These are phyloP conservation scores for Anaspis maculata DNA, from an alignment of 2,888 invertebrate genomes.

Conservation along the genomic window DNA sequence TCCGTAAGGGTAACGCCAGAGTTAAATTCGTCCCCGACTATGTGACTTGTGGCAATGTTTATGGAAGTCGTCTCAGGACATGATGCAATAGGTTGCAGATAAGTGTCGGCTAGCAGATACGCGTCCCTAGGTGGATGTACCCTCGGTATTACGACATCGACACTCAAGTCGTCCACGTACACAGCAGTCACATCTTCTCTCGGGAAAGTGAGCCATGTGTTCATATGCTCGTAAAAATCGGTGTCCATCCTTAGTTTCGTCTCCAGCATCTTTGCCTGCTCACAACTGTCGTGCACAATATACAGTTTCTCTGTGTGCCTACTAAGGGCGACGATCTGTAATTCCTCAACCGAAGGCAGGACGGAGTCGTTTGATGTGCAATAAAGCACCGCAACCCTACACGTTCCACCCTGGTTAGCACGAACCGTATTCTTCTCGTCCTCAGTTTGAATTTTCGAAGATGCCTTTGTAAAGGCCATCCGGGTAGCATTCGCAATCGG, in stretches of 20 bases:
- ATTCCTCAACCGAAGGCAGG: neutral
- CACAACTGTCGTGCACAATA: neutral
- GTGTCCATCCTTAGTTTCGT: neutral
- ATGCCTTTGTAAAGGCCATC: slow-evolving; percentile 5
- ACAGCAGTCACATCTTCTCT: slow-evolving; percentile 1
- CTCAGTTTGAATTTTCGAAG: slow-evolving; percentile 2
- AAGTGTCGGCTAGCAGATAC: slow-evolving; percentile 2
- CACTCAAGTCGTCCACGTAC: slow-evolving; percentile 1
- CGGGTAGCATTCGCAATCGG: neutral
- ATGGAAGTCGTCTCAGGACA: slow-evolving; percentile 3
- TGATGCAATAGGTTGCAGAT: slow-evolving; percentile 2
- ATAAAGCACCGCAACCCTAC: slow-evolving; percentile 1
- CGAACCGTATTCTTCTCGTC: slow-evolving; percentile 4
- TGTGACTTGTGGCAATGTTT: neutral
- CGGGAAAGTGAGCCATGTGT: slow-evolving; percentile 8
- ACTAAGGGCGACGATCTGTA: slow-evolving; percentile 4
- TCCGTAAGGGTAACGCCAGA: slow-evolving; percentile 1
- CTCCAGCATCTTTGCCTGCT: neutral
- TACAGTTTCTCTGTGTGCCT: slow-evolving; percentile 2
- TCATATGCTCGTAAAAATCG: slow-evolving; percentile 7
- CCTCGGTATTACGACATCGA: neutral
- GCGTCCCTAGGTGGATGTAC: slow-evolving; percentile 3
- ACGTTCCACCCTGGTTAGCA: slow-evolving; percentile 5
- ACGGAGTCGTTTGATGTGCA: slow-evolving; percentile 2
- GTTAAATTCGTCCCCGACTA: slow-evolving; percentile 2